Conservation (phyloP, 1,140 invertebrate species). For the Drosophila mauritiana region DNA sequence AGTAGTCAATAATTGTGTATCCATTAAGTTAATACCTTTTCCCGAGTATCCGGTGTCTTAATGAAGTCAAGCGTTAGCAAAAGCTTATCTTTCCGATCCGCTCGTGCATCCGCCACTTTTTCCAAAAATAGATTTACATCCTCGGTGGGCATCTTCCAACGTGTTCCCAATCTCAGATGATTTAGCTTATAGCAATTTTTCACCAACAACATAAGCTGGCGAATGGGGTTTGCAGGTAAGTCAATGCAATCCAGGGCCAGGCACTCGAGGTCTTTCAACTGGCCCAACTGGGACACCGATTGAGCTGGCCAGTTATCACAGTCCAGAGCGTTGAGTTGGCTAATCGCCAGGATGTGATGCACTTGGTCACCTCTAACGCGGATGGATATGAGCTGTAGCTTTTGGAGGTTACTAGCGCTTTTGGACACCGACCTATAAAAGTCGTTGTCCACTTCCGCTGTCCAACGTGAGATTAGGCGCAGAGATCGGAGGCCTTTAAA, state of each 20-base stretch:
- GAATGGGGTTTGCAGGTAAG: neutral
- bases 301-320: conserved; percentile 54
- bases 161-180: conserved; percentile 51
- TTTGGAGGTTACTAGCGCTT: conserved; percentile 36
- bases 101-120: neutral
- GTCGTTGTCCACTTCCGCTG: conserved; percentile 20
- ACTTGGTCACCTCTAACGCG: conserved; percentile 33
- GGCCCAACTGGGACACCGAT: conserved; percentile 14
- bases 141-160: conserved; percentile 14
- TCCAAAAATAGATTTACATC: conserved; percentile 28
- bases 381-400: conserved; percentile 39
- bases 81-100: conserved; percentile 7
- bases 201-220: conserved; percentile 31
- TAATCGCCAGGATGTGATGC: conserved; percentile 24
- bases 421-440: conserved; percentile 34
- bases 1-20: neutral
- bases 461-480: conserved; percentile 35
- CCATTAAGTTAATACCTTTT: conserved; percentile 17
- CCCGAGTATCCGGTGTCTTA: neutral
- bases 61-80: conserved; percentile 28
- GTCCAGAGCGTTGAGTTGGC: conserved; percentile 29
- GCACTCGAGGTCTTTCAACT: conserved; percentile 44
- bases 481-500: conserved; percentile 44
- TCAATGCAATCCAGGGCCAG: conserved; percentile 42
- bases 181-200: conserved; percentile 30